phyloP scores from a whole-genome alignment of 2,888 invertebrate species.

The Therioaphis trifolii region DNA sequence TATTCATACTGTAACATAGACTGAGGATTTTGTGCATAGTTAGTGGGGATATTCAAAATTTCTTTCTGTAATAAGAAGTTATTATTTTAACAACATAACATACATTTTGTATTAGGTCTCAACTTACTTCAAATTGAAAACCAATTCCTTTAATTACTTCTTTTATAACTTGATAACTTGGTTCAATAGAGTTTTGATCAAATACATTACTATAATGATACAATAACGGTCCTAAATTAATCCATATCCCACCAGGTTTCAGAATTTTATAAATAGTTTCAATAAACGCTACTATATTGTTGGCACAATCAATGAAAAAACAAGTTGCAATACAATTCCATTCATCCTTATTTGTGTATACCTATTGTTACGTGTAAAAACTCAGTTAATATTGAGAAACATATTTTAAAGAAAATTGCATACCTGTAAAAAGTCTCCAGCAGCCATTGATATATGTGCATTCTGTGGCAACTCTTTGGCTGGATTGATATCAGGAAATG shows the following conservation, averaged over 20 bases:
- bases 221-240: slow-evolving; percentile 90
- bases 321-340: slow-evolving; percentile 96
- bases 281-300: slow-evolving; percentile 93
- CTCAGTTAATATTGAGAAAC: slow-evolving; percentile 14
- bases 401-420: slow-evolving; percentile 65
- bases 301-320: slow-evolving; percentile 98
- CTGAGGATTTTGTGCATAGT: slow-evolving; percentile 90
- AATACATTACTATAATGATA: slow-evolving; percentile 90
- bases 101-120: not conserved
- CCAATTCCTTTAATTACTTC: slow-evolving; percentile 85
- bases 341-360: slow-evolving; percentile 76
- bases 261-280: slow-evolving; percentile 91
- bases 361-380: slow-evolving; percentile 71
- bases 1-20: slow-evolving; percentile 95
- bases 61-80: slow-evolving; percentile 75
- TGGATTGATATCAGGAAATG: slow-evolving; percentile 91
- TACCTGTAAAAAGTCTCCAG: slow-evolving; percentile 96
- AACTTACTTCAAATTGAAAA: slow-evolving; percentile 79
- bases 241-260: slow-evolving; percentile 89
- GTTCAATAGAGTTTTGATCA: slow-evolving; percentile 90
- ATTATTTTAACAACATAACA: slow-evolving; percentile 5
- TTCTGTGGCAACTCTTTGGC: slow-evolving; percentile 74
- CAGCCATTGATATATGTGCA: slow-evolving; percentile 90
- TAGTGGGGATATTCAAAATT: slow-evolving; percentile 81
- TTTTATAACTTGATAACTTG: slow-evolving; percentile 86